Evolutionary conservation across 2,888 invertebrate species (phyloP).

Genomic region (Pseudococcus jackbeardsleyi): DNA sequence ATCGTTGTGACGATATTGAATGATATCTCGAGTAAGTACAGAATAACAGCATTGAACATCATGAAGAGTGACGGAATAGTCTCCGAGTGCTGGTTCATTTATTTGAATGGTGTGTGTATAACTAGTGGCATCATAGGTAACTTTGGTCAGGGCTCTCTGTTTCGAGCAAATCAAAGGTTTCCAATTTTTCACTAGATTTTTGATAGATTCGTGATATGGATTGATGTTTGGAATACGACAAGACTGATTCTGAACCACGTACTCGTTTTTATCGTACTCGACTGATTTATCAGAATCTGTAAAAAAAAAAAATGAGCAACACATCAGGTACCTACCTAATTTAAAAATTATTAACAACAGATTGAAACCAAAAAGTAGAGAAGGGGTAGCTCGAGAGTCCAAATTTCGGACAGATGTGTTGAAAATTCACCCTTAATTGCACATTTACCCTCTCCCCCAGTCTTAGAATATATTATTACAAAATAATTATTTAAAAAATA

Average conservation of each 20-base stretch:
- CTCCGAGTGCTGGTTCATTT: constrained; percentile 17
- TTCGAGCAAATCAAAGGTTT: constrained; percentile 70
- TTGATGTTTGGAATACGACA: constrained; percentile 77
- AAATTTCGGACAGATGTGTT: too few relatives aligned
- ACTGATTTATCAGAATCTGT: too few relatives aligned
- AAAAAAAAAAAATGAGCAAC: too few relatives aligned
- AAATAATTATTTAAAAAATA: too few relatives aligned
- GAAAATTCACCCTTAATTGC: too few relatives aligned
- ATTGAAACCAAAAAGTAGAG: too few relatives aligned
- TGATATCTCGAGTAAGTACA: constrained; percentile 68
- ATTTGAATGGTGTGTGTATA: constrained; percentile 63
- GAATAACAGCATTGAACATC: constrained; percentile 69
- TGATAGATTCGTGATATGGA: constrained; percentile 72
- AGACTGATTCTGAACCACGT: constrained; percentile 74
- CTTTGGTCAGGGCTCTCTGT: constrained; percentile 66
- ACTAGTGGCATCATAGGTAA: constrained; percentile 57
- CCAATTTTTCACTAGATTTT: constrained; percentile 72
- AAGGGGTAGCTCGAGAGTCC: too few relatives aligned
- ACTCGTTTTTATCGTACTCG: too few relatives aligned
- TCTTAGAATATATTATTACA: too few relatives aligned
- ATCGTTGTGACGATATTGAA: constrained; percentile 49
- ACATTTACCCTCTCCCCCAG: too few relatives aligned
- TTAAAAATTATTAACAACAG: too few relatives aligned
- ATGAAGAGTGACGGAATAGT: constrained; percentile 49
- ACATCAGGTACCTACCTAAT: too few relatives aligned